Evolutionary conservation across 2,113 vertebrate species (phyloP), one percentile per base, ranked within the genome.

Genomic region (Pelobates fuscus): DNA sequence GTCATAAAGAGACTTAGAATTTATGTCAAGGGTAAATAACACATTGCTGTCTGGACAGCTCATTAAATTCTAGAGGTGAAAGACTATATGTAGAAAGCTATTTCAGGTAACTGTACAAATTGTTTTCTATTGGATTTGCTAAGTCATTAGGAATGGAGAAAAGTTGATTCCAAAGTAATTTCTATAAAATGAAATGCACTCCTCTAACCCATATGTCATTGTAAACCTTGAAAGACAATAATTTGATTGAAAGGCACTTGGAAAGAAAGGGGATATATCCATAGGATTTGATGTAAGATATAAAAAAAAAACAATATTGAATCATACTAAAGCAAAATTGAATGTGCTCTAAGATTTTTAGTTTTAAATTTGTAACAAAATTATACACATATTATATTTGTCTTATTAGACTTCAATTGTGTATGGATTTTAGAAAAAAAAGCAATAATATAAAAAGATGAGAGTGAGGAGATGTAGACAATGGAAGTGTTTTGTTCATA

Each of bases 1-100:
- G 67, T 84, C 62, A 82, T 83, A 86, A 87, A 87, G 70, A 84
- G 81, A 81, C 79, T 72, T 82, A 76, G 83, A 89, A 89, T 87
- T 86, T 84, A 85, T 84, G 81, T 68, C 80, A 84, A 79, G 78
- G 78, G 67, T 88, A 91, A 91, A 89, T 89, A 92, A 87, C 78
- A 80, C 21, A 81, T 80, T 43, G 37, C 30, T 81, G 81, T 79
- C 79, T 21, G 79, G 80, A 82, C 58, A 77, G 25, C 68, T 88
- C 78, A 87, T 81, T 84, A 83, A 69, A 88, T 81, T 78, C 18
- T 78, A 81, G 82, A 81, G 0, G 2, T 79, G 25, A 82, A 84
- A 30, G 79, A 80, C 17, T 79, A 52, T 79, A 79, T 2, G 3
- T 71, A 81, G 80, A 77, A 76, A 64, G 66, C 43, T 63, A 82